These are phyloP conservation scores for Syrrhaptes paradoxus DNA, from an alignment of 2,113 vertebrate species.

Conservation along the genomic window DNA sequence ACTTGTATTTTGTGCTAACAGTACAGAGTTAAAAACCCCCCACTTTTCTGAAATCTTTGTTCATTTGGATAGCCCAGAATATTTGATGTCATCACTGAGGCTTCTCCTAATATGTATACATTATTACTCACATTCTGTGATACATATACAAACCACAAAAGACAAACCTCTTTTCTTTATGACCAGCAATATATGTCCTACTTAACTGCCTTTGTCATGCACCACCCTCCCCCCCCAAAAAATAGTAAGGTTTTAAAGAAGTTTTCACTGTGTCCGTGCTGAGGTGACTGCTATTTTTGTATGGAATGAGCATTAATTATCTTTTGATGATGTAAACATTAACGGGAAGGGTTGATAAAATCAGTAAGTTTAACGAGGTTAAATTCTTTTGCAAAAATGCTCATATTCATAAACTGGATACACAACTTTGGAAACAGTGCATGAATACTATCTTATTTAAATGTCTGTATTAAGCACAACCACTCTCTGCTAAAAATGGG, in stretches of 20 bases:
- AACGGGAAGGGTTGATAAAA: conserved; percentile 32
- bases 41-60: conserved; percentile 54
- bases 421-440: conserved; percentile 71
- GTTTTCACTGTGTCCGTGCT: conserved; percentile 55
- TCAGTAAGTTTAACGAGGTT: conserved; percentile 35
- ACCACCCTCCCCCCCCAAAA: background rate
- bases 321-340: conserved; percentile 42
- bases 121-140: conserved; percentile 50
- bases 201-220: conserved; percentile 43
- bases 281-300: conserved; percentile 57
- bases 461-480: conserved; percentile 87
- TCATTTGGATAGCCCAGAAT: conserved; percentile 61
- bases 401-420: conserved; percentile 55
- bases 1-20: conserved; percentile 51
- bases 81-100: conserved; percentile 62
- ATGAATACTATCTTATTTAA: conserved; percentile 86
- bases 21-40: conserved; percentile 34
- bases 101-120: conserved; percentile 60
- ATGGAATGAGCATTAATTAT: conserved; percentile 5
- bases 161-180: conserved; percentile 60
- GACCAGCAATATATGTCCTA: conserved; percentile 36
- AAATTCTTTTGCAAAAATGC: conserved; percentile 63
- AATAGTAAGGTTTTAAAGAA: conserved; percentile 42
- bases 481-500: conserved; percentile 84
- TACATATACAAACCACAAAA: conserved; percentile 54